phyloP scores from a whole-genome alignment of 2,797 vertebrate species.

The Chaetophractus vellerosus region DNA sequence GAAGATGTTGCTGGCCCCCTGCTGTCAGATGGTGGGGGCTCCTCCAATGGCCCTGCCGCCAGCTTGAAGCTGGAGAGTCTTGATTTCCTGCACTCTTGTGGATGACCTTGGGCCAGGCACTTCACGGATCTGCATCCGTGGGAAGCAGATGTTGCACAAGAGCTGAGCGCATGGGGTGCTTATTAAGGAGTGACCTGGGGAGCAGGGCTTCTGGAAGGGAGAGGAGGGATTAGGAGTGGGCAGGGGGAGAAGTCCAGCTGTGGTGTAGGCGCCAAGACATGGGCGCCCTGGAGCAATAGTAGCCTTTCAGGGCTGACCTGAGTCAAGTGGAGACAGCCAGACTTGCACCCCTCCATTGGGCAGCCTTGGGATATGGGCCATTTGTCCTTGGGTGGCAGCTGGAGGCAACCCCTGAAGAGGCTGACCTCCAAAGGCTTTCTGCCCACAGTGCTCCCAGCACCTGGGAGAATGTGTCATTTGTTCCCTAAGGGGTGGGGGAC shows the following conservation, averaged over 20 bases:
- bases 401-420: not conserved
- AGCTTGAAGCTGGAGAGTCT: not conserved
- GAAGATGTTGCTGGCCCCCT: not conserved
- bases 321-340: not conserved
- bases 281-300: not conserved
- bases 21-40: not conserved
- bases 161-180: not conserved
- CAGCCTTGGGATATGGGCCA: not conserved
- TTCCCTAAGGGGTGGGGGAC: not conserved
- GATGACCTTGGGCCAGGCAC: not conserved
- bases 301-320: not conserved
- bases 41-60: accelerated
- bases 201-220: not conserved
- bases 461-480: not conserved
- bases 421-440: not conserved
- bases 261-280: not conserved
- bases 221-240: not conserved
- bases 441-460: too few species aligned
- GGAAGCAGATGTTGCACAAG: not conserved
- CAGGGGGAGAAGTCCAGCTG: not conserved
- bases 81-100: not conserved
- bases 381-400: not conserved
- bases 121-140: not conserved
- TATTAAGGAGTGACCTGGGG: not conserved
- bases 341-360: not conserved